These are phyloP conservation scores for Bruchidius siliquastri DNA, from an alignment of 2,888 invertebrate genomes.

Conservation along the genomic window DNA sequence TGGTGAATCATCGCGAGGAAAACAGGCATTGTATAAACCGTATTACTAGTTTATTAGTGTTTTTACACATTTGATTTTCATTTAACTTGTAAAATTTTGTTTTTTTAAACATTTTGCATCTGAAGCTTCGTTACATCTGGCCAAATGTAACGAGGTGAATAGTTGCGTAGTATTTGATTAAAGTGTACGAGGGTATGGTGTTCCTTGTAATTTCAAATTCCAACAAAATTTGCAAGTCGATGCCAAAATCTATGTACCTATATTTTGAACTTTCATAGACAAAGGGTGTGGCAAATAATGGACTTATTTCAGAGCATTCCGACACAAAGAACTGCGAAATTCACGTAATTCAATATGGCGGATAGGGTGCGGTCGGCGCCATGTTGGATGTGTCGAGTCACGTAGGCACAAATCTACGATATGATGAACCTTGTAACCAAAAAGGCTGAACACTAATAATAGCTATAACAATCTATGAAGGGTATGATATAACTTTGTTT, in stretches of 20 bases:
- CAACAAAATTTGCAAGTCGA: not conserved
- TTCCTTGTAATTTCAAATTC: not conserved
- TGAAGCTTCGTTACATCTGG: not conserved
- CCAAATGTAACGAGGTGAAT: not conserved
- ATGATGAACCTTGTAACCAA: not conserved
- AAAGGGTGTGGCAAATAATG: not conserved
- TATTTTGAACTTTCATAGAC: not conserved
- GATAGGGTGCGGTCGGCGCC: slow-evolving; percentile 14
- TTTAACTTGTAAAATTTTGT: not conserved
- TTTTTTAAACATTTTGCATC: not conserved
- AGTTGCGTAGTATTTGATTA: not conserved
- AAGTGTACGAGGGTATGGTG: not conserved
- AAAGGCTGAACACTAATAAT: not conserved
- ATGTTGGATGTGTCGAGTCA: slow-evolving; percentile 8
- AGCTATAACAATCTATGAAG: not conserved
- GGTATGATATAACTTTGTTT: not conserved
- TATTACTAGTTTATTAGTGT: not conserved
- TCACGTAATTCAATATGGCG: slow-evolving; percentile 13
- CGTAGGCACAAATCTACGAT: slow-evolving; percentile 9
- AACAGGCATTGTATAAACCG: not conserved
- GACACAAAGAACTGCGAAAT: slow-evolving; percentile 7
- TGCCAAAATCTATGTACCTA: not conserved
- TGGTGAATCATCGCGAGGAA: not conserved
- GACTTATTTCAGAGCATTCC: slow-evolving; percentile 11
- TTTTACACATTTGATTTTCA: not conserved